phyloP scores from a whole-genome alignment of 2,113 vertebrate species.

The Reinhardtius hippoglossoides region DNA sequence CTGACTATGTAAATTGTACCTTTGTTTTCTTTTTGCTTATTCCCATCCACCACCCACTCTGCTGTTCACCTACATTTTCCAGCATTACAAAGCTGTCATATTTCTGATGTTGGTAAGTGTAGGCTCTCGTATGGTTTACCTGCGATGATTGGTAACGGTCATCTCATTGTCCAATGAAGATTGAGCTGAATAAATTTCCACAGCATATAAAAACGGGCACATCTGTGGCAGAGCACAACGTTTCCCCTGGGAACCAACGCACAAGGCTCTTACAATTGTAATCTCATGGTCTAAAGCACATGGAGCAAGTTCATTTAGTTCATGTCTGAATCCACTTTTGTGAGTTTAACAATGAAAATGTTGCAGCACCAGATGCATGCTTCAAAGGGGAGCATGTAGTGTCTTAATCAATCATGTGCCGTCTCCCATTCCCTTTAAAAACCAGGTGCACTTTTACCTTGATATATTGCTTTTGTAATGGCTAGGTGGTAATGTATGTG shows the following conservation, averaged over 20 bases:
- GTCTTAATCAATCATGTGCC: not conserved
- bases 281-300: not conserved
- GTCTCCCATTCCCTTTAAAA: not conserved
- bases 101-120: no score
- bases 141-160: no score
- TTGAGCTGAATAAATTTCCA: slow-evolving; percentile 13
- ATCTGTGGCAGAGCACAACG: slow-evolving; percentile 19
- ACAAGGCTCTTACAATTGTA: not conserved
- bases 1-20: no score
- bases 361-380: not conserved
- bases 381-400: not conserved
- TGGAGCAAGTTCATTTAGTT: not conserved
- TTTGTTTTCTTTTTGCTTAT: not conserved
- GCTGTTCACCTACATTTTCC: not conserved
- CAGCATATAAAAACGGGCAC: slow-evolving; percentile 10
- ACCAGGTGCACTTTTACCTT: not conserved
- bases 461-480: not conserved
- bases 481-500: no score
- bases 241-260: slow-evolving; percentile 11
- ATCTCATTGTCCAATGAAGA: not conserved
- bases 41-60: not conserved
- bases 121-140: no score
- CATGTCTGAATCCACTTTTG: not conserved
- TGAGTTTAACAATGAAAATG: not conserved
- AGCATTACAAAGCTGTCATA: no score